Evolutionary conservation across 1,140 invertebrate genomes (phyloP).

Genomic region (Brachionus plicatilis): DNA sequence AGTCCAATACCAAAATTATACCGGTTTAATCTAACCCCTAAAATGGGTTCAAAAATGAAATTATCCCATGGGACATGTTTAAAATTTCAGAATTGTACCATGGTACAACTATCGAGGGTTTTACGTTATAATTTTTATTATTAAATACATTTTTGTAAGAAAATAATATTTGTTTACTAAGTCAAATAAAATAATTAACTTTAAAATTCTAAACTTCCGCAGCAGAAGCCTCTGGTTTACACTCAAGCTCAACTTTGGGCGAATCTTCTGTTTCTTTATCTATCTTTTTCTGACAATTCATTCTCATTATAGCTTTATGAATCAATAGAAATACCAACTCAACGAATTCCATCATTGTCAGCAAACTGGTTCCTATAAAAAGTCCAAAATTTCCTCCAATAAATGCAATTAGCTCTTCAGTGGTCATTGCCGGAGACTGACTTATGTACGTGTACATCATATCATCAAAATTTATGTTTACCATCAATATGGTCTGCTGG

Average conservation of each 20-base stretch:
- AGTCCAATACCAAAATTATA: too few relatives aligned
- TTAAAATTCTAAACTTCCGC: background rate
- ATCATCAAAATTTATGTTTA: slow-evolving; percentile 18
- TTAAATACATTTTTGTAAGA: too few relatives aligned
- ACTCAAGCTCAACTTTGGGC: background rate
- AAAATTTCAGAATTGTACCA: background rate
- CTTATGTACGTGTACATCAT: background rate
- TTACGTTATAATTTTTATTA: too few relatives aligned
- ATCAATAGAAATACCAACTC: background rate
- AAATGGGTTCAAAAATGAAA: background rate
- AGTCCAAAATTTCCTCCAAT: slow-evolving; percentile 21
- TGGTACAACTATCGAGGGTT: background rate
- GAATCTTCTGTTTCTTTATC: background rate
- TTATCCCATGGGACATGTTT: background rate
- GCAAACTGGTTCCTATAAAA: background rate
- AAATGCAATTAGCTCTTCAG: background rate
- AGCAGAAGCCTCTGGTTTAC: background rate
- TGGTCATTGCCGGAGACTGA: background rate
- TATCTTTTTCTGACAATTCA: background rate
- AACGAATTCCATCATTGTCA: background rate
- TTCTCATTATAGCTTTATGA: background rate
- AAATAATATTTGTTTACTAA: too few relatives aligned
- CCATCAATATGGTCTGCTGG: background rate
- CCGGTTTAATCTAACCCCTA: too few relatives aligned
- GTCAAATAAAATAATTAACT: too few relatives aligned